Evolutionary conservation across 1,140 invertebrate species (phyloP).

Genomic region (Panagrolaimus sp.): DNA sequence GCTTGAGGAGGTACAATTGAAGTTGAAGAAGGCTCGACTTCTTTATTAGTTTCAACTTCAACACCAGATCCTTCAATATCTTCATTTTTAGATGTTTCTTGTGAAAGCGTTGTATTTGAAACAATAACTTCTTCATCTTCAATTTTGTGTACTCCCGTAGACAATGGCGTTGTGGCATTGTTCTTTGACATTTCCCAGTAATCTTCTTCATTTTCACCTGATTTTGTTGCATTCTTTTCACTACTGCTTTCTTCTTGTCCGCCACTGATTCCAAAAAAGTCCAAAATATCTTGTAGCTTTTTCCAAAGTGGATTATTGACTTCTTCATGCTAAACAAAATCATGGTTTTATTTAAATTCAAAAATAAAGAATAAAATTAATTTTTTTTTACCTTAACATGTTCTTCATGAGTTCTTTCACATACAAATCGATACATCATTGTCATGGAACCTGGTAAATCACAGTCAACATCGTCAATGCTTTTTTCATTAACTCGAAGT

Average conservation of each 20-base stretch:
- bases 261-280: slow-evolving; percentile 37
- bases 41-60: not conserved
- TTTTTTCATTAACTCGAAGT: slow-evolving; percentile 29
- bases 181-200: slow-evolving; percentile 22
- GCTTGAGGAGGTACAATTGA: not conserved
- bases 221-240: slow-evolving; percentile 18
- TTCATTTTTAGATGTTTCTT: too few species aligned
- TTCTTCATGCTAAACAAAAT: slow-evolving; percentile 43
- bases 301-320: slow-evolving; percentile 47
- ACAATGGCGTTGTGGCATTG: not conserved
- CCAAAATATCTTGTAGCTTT: slow-evolving; percentile 45
- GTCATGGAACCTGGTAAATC: slow-evolving; percentile 26
- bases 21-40: not conserved
- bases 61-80: not conserved
- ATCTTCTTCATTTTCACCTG: slow-evolving; percentile 37
- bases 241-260: slow-evolving; percentile 7
- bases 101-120: not conserved
- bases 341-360: too few species aligned
- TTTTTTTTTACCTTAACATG: slow-evolving; percentile 32
- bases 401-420: slow-evolving; percentile 35
- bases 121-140: not conserved
- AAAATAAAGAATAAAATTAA: too few species aligned
- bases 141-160: not conserved
- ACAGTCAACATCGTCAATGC: slow-evolving; percentile 41
- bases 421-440: slow-evolving; percentile 35